These are phyloP conservation scores for Sardinella longiceps DNA, from an alignment of 2,797 vertebrate species.

Conservation along the genomic window DNA sequence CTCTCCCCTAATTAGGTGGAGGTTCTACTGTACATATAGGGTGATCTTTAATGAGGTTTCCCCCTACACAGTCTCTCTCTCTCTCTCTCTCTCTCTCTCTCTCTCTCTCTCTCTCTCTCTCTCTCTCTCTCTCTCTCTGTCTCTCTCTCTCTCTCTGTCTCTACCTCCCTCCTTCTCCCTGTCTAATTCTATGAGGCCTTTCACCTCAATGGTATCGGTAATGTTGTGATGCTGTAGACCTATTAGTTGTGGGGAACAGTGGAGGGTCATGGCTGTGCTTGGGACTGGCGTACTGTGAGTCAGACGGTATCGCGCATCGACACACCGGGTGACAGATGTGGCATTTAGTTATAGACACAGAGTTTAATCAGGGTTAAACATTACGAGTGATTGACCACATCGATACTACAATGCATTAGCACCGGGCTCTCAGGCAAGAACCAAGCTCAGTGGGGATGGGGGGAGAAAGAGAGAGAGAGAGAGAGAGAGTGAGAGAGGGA, in stretches of 20 bases:
- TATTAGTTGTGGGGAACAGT: not conserved
- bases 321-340: constrained; percentile 16
- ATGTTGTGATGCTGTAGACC: not conserved
- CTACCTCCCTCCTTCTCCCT: not conserved
- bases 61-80: not conserved
- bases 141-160: not conserved
- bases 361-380: constrained; percentile 27
- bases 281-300: not conserved
- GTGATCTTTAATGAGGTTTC: constrained; percentile 1
- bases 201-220: not conserved
- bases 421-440: not conserved
- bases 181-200: not conserved
- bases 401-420: constrained; percentile 19
- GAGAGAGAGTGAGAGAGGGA: not conserved
- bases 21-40: not conserved
- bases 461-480: not conserved
- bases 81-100: not conserved
- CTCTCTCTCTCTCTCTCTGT: not conserved
- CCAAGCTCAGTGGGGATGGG: not conserved
- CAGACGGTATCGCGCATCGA: not conserved
- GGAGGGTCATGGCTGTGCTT: not conserved
- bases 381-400: constrained; percentile 9
- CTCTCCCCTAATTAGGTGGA: not conserved
- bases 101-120: not conserved
- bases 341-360: constrained; percentile 14